Evolutionary conservation across 2,113 vertebrate genomes (phyloP), one percentile per base, ranked within the genome.

Genomic region (Poicephalus meyeri): DNA sequence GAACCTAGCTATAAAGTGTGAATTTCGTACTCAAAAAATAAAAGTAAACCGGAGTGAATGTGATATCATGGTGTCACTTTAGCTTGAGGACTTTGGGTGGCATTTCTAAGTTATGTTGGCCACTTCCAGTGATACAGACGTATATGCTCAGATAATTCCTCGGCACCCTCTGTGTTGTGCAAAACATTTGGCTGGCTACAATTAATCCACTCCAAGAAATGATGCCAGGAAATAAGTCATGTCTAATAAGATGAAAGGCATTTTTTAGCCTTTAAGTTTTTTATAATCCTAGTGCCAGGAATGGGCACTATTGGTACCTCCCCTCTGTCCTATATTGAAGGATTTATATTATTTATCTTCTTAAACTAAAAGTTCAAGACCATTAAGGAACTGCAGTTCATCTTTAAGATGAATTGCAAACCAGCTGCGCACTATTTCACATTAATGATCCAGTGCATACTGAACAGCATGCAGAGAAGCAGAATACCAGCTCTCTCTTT

Each of bases 311-410:
- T 81, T 87, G 73, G 69, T 91, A 93, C 88, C 70, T 95, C 80
- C 70, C 58, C n/a, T 96, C 64, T 73, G 53, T 66, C 86, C 65
- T 89, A 25, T 39, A 53, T 31, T 3, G 11, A 91, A 89, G 46
- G 86, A 95, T 94, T 97, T 95, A 82, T 94, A 87, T 85, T 93
- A 95, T 96, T 95, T 97, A 97, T 96, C 96, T 95, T 96, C 83
- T 89, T 89, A 94, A 96, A 93, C 73, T 85, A 91, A 94, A 96
- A 95, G 95, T 97, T 96, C 93, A 96, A 81, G 92, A 95, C 96
- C 88, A 93, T 96, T 97, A 96, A 95, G 83, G 77, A 91, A 70
- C 77, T 92, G 66, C 77, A 96, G 93, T 94, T 96, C 92, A 96
- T 97, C 93, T 96, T 89, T 61, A 85, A 97, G 95, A 97, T 80